Base-by-base conservation (phyloP, 1,140 invertebrate species). In the Bombus impatiens region DNA sequence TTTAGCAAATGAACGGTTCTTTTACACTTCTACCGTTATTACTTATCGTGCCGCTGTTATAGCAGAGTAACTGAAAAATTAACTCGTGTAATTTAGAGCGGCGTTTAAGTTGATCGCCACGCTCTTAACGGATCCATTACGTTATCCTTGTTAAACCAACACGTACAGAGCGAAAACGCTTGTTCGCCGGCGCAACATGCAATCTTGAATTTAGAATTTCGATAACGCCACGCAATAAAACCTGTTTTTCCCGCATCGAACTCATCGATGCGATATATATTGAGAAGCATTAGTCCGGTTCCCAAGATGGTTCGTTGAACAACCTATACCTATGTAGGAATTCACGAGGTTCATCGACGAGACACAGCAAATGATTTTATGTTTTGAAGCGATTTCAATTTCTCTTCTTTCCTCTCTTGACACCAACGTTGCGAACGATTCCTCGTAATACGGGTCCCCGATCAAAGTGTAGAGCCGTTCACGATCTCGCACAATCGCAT, bases 401-500 rank as follows among this genome's bases (percentile, higher is more conserved):
- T 89, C 88, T 86, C 88, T 78, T 86, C 82, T 47, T 82, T 68
- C 62, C 67, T 75, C 72, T 37, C 44, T 70, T 57, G 80, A 44
- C 71, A 65, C 44, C 70, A 44, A 15, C 22, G 83, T 18, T 57
- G 47, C 78, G 18, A 82, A 83, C 88, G 86, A 90, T 81, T 90
- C 79, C 78, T 71, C 87, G 89, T 88, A 88, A 90, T 90, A 86
- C 81, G 74, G 84, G 82, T 84, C 82, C 78, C 70, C 80, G 87
- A 90, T 90, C 89, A 87, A 88, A 90, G 89, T 90, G 87, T 70
- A 72, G 80, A 90, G 82, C 84, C 87, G 89, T 82, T 90, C 89
- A 88, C 90, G 89, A 90, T 91, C 90, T 86, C 87, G 82, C 79
- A 91, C 90, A 91, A 90, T 91, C 90, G 90, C 89, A 90, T 91